Base-by-base conservation (phyloP, 2,797 vertebrate species). In the Arvicola amphibius region DNA sequence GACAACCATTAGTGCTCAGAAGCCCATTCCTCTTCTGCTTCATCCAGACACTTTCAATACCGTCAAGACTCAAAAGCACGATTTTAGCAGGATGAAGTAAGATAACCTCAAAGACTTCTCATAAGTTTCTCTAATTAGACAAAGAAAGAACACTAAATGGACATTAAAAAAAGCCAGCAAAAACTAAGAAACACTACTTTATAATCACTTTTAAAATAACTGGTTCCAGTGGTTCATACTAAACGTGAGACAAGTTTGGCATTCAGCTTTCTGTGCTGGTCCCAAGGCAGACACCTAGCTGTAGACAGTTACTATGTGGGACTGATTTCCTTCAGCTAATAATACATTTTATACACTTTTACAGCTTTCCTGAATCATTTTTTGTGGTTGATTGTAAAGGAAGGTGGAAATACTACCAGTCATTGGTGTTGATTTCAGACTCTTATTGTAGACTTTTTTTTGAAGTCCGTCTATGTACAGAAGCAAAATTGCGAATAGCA, bases 401-500 rank as follows among this genome's bases (percentile, higher is more conserved):
- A 93, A 97, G 65, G 73, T 0, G 81, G 61, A 96, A 95, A 93
- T 93, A 97, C 34, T 90, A 90, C 78, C 79, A 92, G 56, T 78
- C 78, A 71, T 67, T 76, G 80, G 32, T 53, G 61, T 2, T 95
- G 90, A 96, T 91, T 97, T 97, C 94, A 97, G 63, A 86, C 83
- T 94, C 73, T 65, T 16, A 40, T 12, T 96, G 97, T 11, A 29
- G 87, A 2, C 40, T 98, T 93, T 97, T 94, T 88, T 97, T 97
- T 85, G 97, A 97, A 2, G 78, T 91, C 65, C n/a, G 86, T 7
- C 96, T 90, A 5, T 97, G 96, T 73, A 97, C 96, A 27, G 98
- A 96, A 14, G 98, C 98, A 90, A 98, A 90, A 91, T 94, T 98
- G 63, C 61, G 98, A 71, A 98, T 94, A 1, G 97, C 97, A 2